A percentile compares a stretch with the other conserved stretches of the same genome.
These are phyloP conservation scores for Pagetopsis macropterus DNA, from an alignment of 2,797 vertebrate species.

Conservation along the genomic window DNA sequence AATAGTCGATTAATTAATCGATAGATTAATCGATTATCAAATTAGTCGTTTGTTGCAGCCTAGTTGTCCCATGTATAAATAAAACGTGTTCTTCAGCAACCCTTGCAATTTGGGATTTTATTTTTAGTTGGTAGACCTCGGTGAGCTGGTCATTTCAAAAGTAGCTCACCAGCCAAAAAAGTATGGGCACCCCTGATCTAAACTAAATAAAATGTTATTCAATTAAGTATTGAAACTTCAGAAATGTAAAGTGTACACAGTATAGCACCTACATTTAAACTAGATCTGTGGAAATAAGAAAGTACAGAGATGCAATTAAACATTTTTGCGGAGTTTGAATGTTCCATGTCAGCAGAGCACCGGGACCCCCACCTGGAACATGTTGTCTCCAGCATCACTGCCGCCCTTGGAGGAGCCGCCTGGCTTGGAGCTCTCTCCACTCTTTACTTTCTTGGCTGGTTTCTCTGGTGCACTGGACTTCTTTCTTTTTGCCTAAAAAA, in stretches of 20 bases:
- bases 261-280: not conserved
- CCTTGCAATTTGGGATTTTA: too few species aligned
- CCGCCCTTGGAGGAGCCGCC: conserved; percentile 88
- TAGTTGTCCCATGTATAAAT: too few species aligned
- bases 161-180: too few species aligned
- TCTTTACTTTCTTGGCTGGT: conserved; percentile 92
- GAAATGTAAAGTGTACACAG: not conserved
- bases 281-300: not conserved
- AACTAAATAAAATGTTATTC: too few species aligned
- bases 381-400: conserved; percentile 87
- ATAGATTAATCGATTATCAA: too few species aligned
- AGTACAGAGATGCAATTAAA: not conserved
- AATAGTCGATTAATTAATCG: too few species aligned
- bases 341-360: too few species aligned
- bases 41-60: too few species aligned
- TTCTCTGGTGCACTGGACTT: conserved; percentile 90
- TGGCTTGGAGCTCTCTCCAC: conserved; percentile 92
- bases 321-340: not conserved
- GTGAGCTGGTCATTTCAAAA: too few species aligned
- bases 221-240: not conserved
- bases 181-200: too few species aligned
- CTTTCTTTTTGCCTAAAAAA: conserved; percentile 90
- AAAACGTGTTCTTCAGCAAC: too few species aligned
- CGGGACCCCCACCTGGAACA: conserved; percentile 90
- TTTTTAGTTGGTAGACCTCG: too few species aligned